Percentiles rank a stretch among this genome's conserved stretches.
Conservation (phyloP, 2,113 vertebrate genomes). For the Bathybates hornii region DNA sequence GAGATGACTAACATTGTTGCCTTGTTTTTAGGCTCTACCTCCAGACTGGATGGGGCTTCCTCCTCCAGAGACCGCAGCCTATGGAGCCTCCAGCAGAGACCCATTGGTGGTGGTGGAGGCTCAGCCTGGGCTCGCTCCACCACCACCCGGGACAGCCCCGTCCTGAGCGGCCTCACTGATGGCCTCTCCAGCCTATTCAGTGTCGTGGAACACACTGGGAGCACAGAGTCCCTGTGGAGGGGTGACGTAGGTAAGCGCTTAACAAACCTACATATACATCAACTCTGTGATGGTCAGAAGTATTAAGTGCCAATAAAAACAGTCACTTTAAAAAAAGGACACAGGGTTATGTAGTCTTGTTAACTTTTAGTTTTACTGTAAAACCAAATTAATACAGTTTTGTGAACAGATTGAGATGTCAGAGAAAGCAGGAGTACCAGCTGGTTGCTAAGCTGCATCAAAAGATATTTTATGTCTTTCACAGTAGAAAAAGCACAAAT, state of each 20-base stretch:
- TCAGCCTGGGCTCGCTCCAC: constrained; percentile 98
- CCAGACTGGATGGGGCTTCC: constrained; percentile 78
- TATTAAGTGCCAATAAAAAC: neutral
- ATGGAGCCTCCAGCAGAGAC: constrained; percentile 89
- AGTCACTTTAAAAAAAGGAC: neutral
- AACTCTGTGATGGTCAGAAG: neutral
- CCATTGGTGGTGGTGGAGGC: constrained; percentile 82
- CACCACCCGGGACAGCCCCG: constrained; percentile 94
- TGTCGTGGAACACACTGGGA: constrained; percentile 88
- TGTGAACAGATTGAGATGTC: neutral
- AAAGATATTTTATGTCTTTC: neutral
- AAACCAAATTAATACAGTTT: neutral
- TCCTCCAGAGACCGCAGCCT: constrained; percentile 86
- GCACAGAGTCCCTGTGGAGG: constrained; percentile 90
- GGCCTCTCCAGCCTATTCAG: constrained; percentile 96
- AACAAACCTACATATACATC: neutral
- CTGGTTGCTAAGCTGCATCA: neutral
- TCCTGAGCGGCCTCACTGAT: constrained; percentile 89
- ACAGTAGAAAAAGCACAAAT: neutral
- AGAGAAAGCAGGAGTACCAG: neutral
- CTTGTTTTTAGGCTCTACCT: constrained; percentile 74
- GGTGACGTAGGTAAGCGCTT: constrained; percentile 50
- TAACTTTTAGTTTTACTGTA: neutral
- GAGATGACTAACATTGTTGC: neutral
- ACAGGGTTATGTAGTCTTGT: neutral